These are phyloP conservation scores for Drosophila paramelanica DNA, from an alignment of 2,888 invertebrate genomes.

Conservation along the genomic window DNA sequence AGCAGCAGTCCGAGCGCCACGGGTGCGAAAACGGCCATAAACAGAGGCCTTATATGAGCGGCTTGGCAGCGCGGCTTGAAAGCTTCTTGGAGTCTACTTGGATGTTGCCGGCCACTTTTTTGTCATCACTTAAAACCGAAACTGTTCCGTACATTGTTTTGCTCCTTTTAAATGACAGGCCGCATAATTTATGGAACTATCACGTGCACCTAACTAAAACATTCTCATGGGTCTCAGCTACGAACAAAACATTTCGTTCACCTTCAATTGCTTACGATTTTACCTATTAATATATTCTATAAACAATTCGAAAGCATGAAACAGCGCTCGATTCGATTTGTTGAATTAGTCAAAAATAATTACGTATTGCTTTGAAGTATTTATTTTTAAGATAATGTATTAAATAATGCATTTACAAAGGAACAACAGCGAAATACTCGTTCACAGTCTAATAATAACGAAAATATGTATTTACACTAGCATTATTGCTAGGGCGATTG, in stretches of 20 bases:
- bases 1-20: conserved; percentile 60
- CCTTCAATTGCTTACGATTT: neutral
- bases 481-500: too few species aligned
- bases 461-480: too few species aligned
- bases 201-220: conserved; percentile 21
- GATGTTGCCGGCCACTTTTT: conserved; percentile 24
- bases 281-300: too few species aligned
- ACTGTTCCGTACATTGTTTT: conserved; percentile 46
- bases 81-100: conserved; percentile 8
- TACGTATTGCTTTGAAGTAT: too few species aligned
- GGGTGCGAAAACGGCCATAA: conserved; percentile 74
- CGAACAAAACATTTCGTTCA: neutral
- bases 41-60: conserved; percentile 22
- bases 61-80: conserved; percentile 12
- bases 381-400: too few species aligned
- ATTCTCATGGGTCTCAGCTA: neutral
- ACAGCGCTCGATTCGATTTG: too few species aligned
- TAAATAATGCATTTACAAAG: too few species aligned
- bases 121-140: conserved; percentile 40
- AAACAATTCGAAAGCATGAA: too few species aligned
- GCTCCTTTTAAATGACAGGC: conserved; percentile 65
- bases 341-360: too few species aligned
- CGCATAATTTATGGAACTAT: conserved; percentile 53
- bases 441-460: too few species aligned
- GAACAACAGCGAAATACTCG: too few species aligned